Conservation (phyloP, 2,797 vertebrate genomes). For the Lepidocolaptes lacrymiger region DNA sequence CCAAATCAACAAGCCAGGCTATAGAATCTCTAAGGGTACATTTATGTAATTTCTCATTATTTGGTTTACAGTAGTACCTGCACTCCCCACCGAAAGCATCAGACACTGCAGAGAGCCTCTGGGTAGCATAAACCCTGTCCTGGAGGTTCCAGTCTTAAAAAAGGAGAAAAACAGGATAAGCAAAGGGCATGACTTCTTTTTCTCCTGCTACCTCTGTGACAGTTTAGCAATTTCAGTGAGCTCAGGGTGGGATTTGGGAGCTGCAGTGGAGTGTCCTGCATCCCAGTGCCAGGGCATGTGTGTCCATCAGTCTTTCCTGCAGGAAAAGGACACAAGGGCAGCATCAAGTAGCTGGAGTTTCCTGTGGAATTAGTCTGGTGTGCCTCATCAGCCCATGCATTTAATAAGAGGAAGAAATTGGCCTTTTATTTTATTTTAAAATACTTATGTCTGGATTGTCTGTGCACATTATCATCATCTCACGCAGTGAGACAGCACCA, state of each 20-base stretch:
- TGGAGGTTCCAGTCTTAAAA: not conserved
- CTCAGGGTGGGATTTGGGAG: not conserved
- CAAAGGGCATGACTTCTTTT: not conserved
- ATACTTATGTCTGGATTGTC: not conserved
- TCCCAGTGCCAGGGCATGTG: accelerated
- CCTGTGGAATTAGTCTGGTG: not conserved
- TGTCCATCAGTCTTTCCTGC: not conserved
- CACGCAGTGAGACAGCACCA: conserved; percentile 6
- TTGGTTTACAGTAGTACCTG: not conserved
- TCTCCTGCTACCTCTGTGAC: not conserved
- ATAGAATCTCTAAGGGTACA: not conserved
- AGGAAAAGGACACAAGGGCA: not conserved
- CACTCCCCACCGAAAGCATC: not conserved
- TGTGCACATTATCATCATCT: conserved; percentile 1
- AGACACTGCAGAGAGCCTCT: too few species aligned
- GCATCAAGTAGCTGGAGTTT: not conserved
- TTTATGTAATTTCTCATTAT: not conserved
- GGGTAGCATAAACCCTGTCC: not conserved
- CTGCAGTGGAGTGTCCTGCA: not conserved
- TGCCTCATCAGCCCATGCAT: not conserved
- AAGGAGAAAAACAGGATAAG: not conserved
- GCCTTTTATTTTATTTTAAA: not conserved
- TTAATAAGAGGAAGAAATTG: conserved; percentile 26
- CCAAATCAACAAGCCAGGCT: not conserved
- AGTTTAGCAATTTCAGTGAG: not conserved